Evolutionary conservation across 2,888 invertebrate genomes (phyloP), one percentile per base, ranked within the genome.

Genomic region (Teleogryllus oceanicus): DNA sequence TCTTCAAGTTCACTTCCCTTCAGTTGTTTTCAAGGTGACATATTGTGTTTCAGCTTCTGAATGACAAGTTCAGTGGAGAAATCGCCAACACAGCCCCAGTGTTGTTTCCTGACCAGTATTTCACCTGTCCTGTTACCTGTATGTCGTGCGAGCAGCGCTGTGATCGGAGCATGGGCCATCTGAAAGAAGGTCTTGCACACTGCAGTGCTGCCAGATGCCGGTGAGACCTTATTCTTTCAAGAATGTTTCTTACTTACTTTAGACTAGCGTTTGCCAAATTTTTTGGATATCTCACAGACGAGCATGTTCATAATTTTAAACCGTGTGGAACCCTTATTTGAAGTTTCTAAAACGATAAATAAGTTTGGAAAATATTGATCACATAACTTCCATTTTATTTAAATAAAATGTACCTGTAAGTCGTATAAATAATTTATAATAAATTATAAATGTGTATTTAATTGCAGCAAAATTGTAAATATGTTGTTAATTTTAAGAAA

Each of bases 91-190:
- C 90, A 82, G 87, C 89, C 74, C 87, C 90, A 21, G 90, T 91
- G 20, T 90, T 91, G 84, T 94, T 94, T 86, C 92, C 94, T 51
- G 93, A 94, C 84, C 92, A 94, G 85, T 94, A 94, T 87, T 94
- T 94, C 84, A 93, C 94, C 0, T 95, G 94, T 84, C 90, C 91
- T 24, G 89, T 90, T 2, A 90, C 90, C 83, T 95, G 94, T 85
- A 89, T 91, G 81, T 92, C 93, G 3, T 95, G 94, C 86, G 89
- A 88, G 79, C 87, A 88, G 79, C 89, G 91, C 49, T 93, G 93
- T 84, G 88, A 88, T 82, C 88, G 90, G 80, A 92, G 92, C 24
- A 92, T 92, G 91, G 92, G 92, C 1, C 93, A 93, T 84, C 86
- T 89, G 76, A 88, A 88, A 50, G 92, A 92, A 81, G 91, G 90